Base-by-base conservation (phyloP, 2,797 vertebrate species). In the Acipenser oxyrinchus region DNA sequence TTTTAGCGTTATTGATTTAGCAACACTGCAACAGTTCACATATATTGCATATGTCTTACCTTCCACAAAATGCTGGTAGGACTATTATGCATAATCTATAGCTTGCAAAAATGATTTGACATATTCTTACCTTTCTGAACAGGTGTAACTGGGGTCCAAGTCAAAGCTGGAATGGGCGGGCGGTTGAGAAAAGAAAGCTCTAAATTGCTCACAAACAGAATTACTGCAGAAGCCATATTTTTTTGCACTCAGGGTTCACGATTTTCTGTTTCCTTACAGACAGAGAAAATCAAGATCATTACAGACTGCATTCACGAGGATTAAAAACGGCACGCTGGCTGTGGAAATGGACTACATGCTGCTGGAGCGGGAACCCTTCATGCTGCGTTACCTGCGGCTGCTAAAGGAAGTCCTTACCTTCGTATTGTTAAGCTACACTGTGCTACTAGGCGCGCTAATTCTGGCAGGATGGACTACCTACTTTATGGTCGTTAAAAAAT, bases 391-490 rank as follows among this genome's bases (percentile, higher is more conserved):
- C 78, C 92, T 98, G 66, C 89, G 89, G 80, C 89, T 95, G 71
- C 88, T 98, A 79, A 90, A 79, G 77, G 94, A 97, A 87, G 83
- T 98, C 76, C 86, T 98, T 69, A 94, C 93, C 73, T 97, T 97
- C 49, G 89, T 98, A 73, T 90, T 98, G 37, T 92, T 97, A 87
- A 96, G 94, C 75, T 98, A 98, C 88, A 98, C 96, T 0, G 93
- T 98, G 73, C 83, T 98, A 75, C 83, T 98, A 0, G 95, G 95
- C 9, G 93, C 94, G 0, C 83, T 98, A 79, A 86, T 98, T 63
- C 84, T 98, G 6, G 95, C 96, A 0, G 91, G 94, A 72, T 98
- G 96, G 96, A 97, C 95, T 10, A 98, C 96, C 1, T 98, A 95
- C 57, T 94, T 94, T 65, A 83, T 95, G 74, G 91, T 98, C 76